These are phyloP conservation scores for Datnioides undecimradiatus DNA, from an alignment of 2,113 vertebrate species.

Conservation along the genomic window DNA sequence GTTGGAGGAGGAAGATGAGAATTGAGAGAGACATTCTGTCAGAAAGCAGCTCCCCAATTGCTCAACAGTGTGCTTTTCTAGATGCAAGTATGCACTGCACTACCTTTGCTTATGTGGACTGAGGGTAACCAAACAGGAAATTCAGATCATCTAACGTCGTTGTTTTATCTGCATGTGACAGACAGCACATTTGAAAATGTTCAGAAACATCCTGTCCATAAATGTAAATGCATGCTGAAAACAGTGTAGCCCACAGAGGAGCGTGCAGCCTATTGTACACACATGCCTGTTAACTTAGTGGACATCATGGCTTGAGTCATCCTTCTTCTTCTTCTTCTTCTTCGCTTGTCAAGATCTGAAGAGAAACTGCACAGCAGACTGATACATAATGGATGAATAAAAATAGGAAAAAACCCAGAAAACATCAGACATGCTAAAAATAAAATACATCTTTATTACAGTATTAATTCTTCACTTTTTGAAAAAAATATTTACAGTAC, in stretches of 20 bases:
- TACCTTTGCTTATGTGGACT: neutral
- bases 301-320: conserved; percentile 9
- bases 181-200: neutral
- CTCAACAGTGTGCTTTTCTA: neutral
- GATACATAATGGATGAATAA: conserved; percentile 32
- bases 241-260: neutral
- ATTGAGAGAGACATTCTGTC: neutral
- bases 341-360: neutral
- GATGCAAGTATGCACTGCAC: neutral
- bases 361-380: conserved; percentile 15
- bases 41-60: neutral
- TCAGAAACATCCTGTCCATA: neutral
- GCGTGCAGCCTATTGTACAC: neutral
- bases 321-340: too few species aligned
- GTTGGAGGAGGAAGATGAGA: neutral
- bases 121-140: conserved; percentile 37
- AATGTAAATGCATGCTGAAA: neutral
- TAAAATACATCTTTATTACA: conserved; percentile 84
- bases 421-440: conserved; percentile 71
- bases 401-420: conserved; percentile 20
- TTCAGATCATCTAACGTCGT: neutral
- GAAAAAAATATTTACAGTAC: conserved; percentile 70
- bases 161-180: neutral
- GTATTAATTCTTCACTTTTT: conserved; percentile 75
- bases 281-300: neutral